Evolutionary conservation across 1,140 invertebrate species (phyloP).

Genomic region (Laupala kohalensis): DNA sequence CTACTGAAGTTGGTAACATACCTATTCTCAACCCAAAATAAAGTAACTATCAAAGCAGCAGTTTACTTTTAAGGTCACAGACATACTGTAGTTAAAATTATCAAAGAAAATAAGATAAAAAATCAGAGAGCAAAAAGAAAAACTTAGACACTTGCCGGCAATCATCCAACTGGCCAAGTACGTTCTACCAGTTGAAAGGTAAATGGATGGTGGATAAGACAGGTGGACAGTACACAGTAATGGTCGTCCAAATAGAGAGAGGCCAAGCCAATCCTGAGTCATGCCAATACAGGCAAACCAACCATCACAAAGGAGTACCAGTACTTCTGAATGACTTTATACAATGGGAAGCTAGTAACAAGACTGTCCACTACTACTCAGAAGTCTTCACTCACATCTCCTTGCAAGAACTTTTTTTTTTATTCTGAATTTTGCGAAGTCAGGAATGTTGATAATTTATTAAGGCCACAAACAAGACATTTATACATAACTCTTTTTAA

Average conservation of each 20-base stretch:
- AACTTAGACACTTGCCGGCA: background rate
- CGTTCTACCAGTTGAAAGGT: background rate
- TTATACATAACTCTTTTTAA: background rate
- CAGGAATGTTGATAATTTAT: constrained; percentile 5
- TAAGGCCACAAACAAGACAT: constrained; percentile 10
- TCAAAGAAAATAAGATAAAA: no score
- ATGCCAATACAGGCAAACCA: constrained; percentile 8
- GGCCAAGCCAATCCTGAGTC: constrained; percentile 7
- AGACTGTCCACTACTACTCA: constrained; percentile 3
- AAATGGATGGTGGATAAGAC: background rate
- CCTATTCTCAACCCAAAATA: no score
- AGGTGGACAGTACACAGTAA: background rate
- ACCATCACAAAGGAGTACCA: constrained; percentile 2
- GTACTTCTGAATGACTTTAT: background rate
- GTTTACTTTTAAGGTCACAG: no score
- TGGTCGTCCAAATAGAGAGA: constrained; percentile 5
- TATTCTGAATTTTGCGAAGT: background rate
- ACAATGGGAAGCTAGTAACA: constrained; percentile 1
- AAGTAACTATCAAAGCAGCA: no score
- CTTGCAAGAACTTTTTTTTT: background rate
- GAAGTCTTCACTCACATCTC: constrained; percentile 1
- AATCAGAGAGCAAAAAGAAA: no score
- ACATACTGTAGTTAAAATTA: no score
- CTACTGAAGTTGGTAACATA: no score
- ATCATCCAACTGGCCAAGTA: background rate